Percentiles rank a stretch among this genome's conserved stretches.
These are phyloP conservation scores for Nylanderia fulva DNA, from an alignment of 1,140 invertebrate genomes.

Conservation along the genomic window DNA sequence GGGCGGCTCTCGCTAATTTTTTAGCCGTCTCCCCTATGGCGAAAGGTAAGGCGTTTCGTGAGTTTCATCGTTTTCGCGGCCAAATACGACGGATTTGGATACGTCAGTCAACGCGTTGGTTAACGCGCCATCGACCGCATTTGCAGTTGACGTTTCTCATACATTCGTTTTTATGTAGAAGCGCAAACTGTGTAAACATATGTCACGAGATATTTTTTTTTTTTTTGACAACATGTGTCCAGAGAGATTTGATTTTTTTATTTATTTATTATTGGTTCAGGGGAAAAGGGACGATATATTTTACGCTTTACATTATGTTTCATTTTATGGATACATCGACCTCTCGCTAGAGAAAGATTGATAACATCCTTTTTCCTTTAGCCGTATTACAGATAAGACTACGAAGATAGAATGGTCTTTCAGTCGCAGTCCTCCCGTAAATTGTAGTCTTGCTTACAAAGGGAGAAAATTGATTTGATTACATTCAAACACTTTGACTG, in stretches of 20 bases:
- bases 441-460: neutral
- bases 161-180: neutral
- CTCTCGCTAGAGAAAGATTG: neutral
- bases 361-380: neutral
- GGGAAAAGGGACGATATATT: neutral
- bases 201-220: neutral
- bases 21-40: conserved; percentile 97
- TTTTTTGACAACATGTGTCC: neutral
- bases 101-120: conserved; percentile 7
- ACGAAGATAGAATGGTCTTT: neutral
- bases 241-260: neutral
- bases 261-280: neutral
- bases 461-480: conserved; percentile 17
- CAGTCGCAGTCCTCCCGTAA: neutral
- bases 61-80: conserved; percentile 23
- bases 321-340: neutral
- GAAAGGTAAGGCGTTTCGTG: conserved; percentile 89
- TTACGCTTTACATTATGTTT: neutral
- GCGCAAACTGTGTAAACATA: neutral
- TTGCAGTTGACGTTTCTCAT: conserved; percentile 7
- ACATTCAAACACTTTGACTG: conserved; percentile 1
- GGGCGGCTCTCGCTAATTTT: conserved; percentile 97
- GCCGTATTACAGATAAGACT: neutral
- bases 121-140: neutral
- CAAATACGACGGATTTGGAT: neutral